These are phyloP conservation scores for Cyphomyrus discorhynchus DNA, from an alignment of 2,113 vertebrate species.

Conservation along the genomic window DNA sequence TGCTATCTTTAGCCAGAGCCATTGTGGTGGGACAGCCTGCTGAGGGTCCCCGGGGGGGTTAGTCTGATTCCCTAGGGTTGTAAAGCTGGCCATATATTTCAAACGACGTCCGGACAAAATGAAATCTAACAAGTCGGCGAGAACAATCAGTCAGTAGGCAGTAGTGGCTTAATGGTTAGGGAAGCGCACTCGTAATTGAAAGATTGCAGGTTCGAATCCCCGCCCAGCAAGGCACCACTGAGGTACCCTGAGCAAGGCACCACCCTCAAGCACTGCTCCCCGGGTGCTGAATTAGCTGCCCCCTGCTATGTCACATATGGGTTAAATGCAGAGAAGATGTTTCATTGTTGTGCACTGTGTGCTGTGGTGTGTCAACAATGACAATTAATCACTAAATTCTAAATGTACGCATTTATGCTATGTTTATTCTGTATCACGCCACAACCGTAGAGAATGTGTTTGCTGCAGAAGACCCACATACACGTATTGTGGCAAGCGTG, in stretches of 20 bases:
- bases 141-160: neutral
- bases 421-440: neutral
- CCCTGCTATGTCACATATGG: no score
- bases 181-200: no score
- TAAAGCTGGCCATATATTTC: neutral
- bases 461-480: neutral
- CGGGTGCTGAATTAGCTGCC: no score
- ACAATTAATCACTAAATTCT: no score
- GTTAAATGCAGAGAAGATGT: no score
- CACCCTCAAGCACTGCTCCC: no score
- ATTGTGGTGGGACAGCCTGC: neutral
- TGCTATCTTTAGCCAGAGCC: neutral
- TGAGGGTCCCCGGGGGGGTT: neutral
- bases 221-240: no score
- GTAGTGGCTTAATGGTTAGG: no score
- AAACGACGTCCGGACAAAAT: neutral
- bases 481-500: neutral
- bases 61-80: neutral
- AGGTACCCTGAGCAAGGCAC: no score
- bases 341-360: no score
- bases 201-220: no score
- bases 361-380: no score
- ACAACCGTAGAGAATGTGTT: neutral
- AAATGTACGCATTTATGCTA: neutral
- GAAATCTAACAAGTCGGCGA: neutral